phyloP scores from a whole-genome alignment of 53 echinoderm and acorn worm genomes.

The Stichopus horrens region DNA sequence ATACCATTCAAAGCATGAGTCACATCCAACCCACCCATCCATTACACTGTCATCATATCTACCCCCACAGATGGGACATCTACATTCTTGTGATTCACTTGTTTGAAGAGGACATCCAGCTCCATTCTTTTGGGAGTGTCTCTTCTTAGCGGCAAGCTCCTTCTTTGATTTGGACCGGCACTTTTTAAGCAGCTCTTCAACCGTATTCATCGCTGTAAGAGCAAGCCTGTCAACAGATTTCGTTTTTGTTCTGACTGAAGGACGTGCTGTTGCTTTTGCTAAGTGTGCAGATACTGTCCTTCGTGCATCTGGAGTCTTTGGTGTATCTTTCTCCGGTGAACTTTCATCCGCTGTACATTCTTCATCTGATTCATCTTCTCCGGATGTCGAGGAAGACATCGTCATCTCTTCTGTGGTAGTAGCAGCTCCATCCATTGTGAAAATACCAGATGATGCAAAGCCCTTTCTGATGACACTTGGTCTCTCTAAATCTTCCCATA shows the following conservation, averaged over 20 bases:
- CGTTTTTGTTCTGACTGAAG: not conserved
- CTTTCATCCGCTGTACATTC: not conserved
- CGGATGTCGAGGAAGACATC: slow-evolving; percentile 1
- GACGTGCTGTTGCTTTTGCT: slow-evolving; percentile 13
- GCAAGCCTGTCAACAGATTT: not conserved
- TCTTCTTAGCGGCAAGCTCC: not conserved
- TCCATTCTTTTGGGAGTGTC: not conserved
- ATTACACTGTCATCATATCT: slow-evolving; percentile 15
- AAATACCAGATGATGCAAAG: slow-evolving; percentile 23
- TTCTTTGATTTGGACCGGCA: not conserved
- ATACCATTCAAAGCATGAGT: slow-evolving; percentile 18
- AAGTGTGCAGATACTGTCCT: slow-evolving; percentile 10
- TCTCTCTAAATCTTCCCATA: slow-evolving; percentile 21
- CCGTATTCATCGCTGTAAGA: not conserved
- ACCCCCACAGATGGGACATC: slow-evolving; percentile 14
- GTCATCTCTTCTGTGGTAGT: slow-evolving; percentile 6
- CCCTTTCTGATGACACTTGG: slow-evolving; percentile 28
- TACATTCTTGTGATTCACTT: not conserved
- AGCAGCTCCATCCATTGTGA: not conserved
- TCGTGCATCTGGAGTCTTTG: not conserved
- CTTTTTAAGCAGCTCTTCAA: not conserved
- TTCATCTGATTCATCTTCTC: not conserved
- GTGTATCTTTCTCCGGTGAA: not conserved
- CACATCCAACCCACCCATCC: slow-evolving; percentile 30
- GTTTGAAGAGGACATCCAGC: not conserved